Conservation (phyloP, 2,113 vertebrate species). For the Hydropotes inermis region DNA sequence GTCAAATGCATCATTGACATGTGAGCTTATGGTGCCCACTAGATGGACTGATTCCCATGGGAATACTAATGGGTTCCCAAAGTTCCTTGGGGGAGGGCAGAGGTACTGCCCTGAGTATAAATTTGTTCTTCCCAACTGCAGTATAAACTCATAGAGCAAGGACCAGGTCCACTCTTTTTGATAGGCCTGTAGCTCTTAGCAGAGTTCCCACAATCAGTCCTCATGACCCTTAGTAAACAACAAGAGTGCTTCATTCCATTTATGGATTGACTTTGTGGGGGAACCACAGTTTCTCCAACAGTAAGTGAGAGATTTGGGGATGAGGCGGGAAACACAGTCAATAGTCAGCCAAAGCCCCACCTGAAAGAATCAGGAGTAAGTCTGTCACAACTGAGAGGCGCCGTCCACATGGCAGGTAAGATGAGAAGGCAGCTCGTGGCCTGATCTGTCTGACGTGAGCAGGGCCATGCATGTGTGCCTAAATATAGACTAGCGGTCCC, state of each 20-base stretch:
- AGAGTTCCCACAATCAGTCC: background rate
- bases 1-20: conserved; percentile 12
- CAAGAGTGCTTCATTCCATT: background rate
- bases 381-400: background rate
- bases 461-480: background rate
- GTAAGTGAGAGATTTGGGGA: background rate
- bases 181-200: background rate
- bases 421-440: background rate
- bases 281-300: background rate
- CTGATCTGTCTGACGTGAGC: background rate
- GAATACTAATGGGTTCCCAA: background rate
- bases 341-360: background rate
- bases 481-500: background rate
- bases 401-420: background rate
- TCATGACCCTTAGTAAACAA: background rate
- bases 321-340: background rate
- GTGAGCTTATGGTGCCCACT: background rate
- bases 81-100: background rate
- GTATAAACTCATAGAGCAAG: background rate
- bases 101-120: background rate
- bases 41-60: background rate
- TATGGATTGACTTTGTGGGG: background rate
- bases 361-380: background rate
- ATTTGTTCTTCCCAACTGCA: background rate
- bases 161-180: background rate